Percentiles rank a stretch among this genome's conserved stretches.
These are phyloP conservation scores for Enteromius radiatus DNA, from an alignment of 2,797 vertebrate species.

Conservation along the genomic window DNA sequence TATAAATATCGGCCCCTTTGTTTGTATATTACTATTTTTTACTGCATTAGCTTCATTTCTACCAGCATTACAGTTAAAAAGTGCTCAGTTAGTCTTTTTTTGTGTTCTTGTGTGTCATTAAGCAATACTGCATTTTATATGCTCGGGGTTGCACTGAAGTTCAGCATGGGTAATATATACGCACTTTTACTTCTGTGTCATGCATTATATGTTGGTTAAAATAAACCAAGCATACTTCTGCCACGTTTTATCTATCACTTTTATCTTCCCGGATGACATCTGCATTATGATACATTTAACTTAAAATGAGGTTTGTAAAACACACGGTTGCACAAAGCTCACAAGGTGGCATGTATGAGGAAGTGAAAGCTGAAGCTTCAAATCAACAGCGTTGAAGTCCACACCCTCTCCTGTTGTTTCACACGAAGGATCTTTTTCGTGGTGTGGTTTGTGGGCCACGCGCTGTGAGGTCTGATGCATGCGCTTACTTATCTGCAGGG, in stretches of 20 bases:
- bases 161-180: too few species aligned
- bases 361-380: neutral
- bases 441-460: neutral
- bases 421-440: neutral
- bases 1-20: neutral
- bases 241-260: neutral
- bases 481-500: neutral
- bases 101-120: neutral
- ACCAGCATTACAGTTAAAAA: conserved; percentile 11
- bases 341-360: neutral
- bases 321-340: neutral
- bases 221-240: neutral
- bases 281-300: too few species aligned
- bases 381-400: neutral
- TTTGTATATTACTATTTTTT: neutral
- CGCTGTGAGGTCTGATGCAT: neutral
- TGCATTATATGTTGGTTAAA: conserved; percentile 6
- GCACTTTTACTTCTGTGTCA: neutral
- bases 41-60: neutral
- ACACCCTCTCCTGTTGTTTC: neutral
- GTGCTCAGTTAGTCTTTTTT: neutral
- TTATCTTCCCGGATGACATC: too few species aligned
- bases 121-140: neutral
- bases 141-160: neutral
- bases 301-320: neutral